Conservation (phyloP, 1,140 invertebrate genomes). For the Phocides pigmalion region DNA sequence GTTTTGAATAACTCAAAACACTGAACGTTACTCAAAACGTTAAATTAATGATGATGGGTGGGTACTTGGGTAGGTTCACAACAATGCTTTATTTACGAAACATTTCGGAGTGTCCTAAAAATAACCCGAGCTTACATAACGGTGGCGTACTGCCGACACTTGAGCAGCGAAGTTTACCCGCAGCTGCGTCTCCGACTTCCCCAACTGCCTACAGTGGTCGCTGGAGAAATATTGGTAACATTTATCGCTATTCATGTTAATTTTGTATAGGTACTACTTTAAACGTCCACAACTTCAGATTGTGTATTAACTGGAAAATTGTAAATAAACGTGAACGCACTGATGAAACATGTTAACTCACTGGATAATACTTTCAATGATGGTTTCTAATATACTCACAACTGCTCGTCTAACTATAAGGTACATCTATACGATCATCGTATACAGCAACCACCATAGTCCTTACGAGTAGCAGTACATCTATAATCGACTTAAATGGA, state of each 20-base stretch:
- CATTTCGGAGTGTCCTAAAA: background rate
- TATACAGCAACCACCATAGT: no score
- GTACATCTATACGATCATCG: no score
- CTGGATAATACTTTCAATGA: no score
- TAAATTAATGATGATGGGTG: background rate
- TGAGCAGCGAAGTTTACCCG: background rate
- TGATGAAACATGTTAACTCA: no score
- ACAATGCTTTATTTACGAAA: background rate
- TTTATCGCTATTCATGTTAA: background rate
- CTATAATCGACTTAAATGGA: no score
- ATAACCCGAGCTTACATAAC: constrained; percentile 1
- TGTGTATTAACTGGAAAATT: no score
- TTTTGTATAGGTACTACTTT: background rate
- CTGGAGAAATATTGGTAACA: background rate
- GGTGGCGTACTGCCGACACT: background rate
- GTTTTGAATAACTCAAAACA: no score
- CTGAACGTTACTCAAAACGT: no score
- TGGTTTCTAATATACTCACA: no score
- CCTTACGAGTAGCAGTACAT: no score
- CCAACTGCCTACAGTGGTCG: background rate
- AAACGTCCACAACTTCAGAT: background rate
- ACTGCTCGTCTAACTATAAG: no score
- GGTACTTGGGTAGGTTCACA: background rate
- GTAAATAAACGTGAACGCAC: no score
- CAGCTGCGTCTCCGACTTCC: constrained; percentile 2